Evolutionary conservation across 2,888 invertebrate genomes (phyloP).

Genomic region (Andrena hattorfiana): DNA sequence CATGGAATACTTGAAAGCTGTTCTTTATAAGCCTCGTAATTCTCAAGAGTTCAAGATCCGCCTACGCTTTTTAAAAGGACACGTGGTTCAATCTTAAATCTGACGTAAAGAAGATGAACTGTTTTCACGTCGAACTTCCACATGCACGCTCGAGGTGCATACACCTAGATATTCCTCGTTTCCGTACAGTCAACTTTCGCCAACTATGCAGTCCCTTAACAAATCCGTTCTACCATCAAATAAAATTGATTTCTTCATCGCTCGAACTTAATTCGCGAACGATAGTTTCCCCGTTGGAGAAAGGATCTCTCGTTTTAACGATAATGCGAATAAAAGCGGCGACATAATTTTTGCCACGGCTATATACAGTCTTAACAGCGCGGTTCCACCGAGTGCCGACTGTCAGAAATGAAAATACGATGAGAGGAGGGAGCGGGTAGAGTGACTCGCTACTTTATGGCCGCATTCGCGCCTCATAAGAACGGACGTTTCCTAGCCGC

Average conservation of each 20-base stretch:
- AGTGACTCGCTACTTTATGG: conserved; percentile 34
- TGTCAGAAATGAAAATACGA: conserved; percentile 33
- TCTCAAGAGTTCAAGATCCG: too few relatives aligned
- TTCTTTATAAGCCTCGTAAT: too few relatives aligned
- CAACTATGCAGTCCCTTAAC: too few relatives aligned
- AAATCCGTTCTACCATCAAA: too few relatives aligned
- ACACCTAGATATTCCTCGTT: too few relatives aligned
- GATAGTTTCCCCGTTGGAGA: background rate
- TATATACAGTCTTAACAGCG: background rate
- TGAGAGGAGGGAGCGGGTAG: background rate
- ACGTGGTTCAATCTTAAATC: too few relatives aligned
- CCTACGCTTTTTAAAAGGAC: too few relatives aligned
- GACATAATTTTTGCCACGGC: conserved; percentile 1
- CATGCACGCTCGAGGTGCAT: too few relatives aligned
- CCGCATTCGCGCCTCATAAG: conserved; percentile 41
- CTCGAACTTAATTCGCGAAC: background rate
- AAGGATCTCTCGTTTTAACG: background rate
- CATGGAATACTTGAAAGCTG: too few relatives aligned
- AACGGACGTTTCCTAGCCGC: conserved; percentile 28
- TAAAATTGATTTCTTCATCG: background rate
- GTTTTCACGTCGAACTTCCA: too few relatives aligned
- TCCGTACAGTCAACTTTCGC: too few relatives aligned
- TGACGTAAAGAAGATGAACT: too few relatives aligned
- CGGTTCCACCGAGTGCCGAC: background rate
- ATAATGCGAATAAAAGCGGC: background rate